These are phyloP conservation scores for Onychomys arenicola DNA, from an alignment of 2,797 vertebrate species.

Conservation along the genomic window DNA sequence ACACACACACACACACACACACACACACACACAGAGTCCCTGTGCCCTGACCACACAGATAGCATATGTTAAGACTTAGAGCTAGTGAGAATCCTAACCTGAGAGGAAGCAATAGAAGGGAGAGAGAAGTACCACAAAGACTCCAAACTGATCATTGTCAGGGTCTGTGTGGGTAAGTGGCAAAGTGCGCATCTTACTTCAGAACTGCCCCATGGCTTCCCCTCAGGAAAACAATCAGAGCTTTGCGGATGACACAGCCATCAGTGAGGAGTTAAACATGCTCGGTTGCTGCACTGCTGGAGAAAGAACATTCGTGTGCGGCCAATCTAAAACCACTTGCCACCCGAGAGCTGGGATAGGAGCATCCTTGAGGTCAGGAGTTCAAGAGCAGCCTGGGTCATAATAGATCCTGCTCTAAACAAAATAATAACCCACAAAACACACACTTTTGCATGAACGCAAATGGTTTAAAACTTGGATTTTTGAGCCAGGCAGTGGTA, in stretches of 20 bases:
- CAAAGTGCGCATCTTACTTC: background rate
- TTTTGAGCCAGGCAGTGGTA: background rate
- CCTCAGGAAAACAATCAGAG: background rate
- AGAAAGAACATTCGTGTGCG: conserved; percentile 20
- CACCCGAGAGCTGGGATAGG: background rate
- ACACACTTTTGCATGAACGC: background rate
- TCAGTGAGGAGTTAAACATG: background rate
- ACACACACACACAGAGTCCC: too few species aligned
- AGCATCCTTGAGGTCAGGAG: background rate
- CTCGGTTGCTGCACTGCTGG: background rate
- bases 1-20: too few species aligned
- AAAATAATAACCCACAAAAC: background rate
- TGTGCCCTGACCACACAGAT: background rate
- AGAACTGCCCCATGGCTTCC: background rate
- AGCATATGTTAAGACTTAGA: conserved; percentile 12
- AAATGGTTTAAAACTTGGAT: conserved; percentile 2
- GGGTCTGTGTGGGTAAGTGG: background rate
- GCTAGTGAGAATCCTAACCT: background rate
- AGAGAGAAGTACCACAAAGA: conserved; percentile 3
- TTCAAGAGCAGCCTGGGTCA: background rate
- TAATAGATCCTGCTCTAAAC: background rate
- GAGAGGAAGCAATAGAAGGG: conserved; percentile 6
- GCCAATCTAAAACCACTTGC: background rate
- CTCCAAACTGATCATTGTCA: background rate
- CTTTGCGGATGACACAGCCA: conserved; percentile 8